Base-by-base conservation (phyloP, 2,797 vertebrate species). In the Danio albolineatus region DNA sequence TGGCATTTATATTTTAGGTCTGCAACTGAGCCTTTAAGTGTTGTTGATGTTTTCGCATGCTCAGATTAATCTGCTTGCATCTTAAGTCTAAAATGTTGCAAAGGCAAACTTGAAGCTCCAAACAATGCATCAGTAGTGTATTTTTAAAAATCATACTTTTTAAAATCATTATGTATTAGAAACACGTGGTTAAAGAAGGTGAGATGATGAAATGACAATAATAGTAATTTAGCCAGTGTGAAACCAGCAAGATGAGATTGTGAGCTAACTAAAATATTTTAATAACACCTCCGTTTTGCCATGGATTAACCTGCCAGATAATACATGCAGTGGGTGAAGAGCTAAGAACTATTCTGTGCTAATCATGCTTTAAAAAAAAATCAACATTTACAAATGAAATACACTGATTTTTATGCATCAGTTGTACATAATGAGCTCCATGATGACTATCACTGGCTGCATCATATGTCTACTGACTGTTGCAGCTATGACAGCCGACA, bases 351-450 rank as follows among this genome's bases (percentile, higher is more conserved):
- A 51, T 14, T 39, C 39, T 76, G 38, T 65, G 16, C 4, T n/a
- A 54, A 74, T 76, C 56, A 66, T 61, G 59, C 51, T 61, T n/a
- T n/a, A 28, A 76, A n/a, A 74, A 67, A 64, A 48, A 41, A 21
- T 12, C 44, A 39, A 44, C 76, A n/a, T 51, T 72, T 51, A 57
- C 61, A 56, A 41, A 82, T 69, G 13, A 21, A 61, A 16, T 41
- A 10, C 49, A 38, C 16, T 66, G 19, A 41, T 54, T 65, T 12
- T 56, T 7, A 44, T 76, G 51, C 10, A 43, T 21, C 48, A 39
- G 36, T 38, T 41, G 59, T 41, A 17, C 54, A 12, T 57, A 57
- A 67, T 76, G 16, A 67, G 51, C 16, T 66, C 12, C 60, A 76
- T 43, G 48, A 28, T 28, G 28, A 3, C 48, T 54, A 21, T 56